Conservation (phyloP, 2,888 invertebrate genomes). For the Brenthis daphne region DNA sequence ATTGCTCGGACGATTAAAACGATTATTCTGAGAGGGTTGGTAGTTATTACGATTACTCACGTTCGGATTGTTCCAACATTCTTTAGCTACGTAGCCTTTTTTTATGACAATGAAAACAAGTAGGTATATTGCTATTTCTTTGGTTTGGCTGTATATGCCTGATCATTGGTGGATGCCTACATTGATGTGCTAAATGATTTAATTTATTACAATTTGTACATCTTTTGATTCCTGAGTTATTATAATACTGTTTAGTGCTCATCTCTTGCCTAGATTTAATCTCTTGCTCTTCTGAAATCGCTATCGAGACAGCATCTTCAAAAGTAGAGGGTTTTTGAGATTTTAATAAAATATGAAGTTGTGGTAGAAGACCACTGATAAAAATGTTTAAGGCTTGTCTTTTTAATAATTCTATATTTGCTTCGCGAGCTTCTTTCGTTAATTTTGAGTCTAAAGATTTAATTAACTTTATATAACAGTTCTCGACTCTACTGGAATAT, state of each 20-base stretch:
- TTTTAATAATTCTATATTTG: conserved; percentile 44
- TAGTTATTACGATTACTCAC: no score
- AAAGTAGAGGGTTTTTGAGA: conserved; percentile 45
- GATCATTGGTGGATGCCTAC: conserved; percentile 25
- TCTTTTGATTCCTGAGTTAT: conserved; percentile 2
- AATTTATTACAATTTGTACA: conserved; percentile 35
- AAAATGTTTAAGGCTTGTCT: conserved; percentile 48
- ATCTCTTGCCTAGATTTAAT: conserved; percentile 42
- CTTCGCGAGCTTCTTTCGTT: conserved; percentile 36
- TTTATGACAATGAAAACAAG: no score
- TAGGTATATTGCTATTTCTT: no score
- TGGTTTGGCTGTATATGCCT: no score
- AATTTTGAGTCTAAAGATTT: conserved; percentile 32
- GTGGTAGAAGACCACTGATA: conserved; percentile 45
- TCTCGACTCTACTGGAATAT: conserved; percentile 32
- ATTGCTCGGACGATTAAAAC: conserved; percentile 9
- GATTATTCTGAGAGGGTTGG: conserved; percentile 27
- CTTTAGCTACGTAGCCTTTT: no score
- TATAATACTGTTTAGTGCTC: conserved; percentile 17
- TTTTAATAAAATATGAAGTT: conserved; percentile 47
- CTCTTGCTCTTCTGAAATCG: conserved; percentile 44
- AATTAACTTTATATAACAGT: conserved; percentile 35
- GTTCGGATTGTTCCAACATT: no score
- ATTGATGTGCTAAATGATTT: conserved; percentile 35
- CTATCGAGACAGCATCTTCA: conserved; percentile 45